Evolutionary conservation across 1,140 invertebrate genomes (phyloP).

Genomic region (Danaus plexippus): DNA sequence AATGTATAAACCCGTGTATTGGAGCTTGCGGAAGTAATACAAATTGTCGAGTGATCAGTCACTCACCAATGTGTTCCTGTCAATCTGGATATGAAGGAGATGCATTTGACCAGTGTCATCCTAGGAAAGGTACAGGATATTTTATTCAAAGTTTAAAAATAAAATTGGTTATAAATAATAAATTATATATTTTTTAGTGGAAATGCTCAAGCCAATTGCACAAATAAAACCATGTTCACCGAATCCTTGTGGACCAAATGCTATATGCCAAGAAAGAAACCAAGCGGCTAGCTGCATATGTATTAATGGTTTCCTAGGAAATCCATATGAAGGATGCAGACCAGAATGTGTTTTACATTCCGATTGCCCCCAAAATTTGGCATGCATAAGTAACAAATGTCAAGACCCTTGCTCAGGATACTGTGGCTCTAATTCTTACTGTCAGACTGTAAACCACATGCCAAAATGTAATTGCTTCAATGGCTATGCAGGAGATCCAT

Average conservation of each 20-base stretch:
- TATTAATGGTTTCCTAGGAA: constrained; percentile 78
- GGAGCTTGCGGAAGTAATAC: constrained; percentile 82
- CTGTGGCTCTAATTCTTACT: constrained; percentile 82
- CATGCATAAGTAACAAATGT: constrained; percentile 83
- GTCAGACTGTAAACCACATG: constrained; percentile 81
- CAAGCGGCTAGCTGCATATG: constrained; percentile 81
- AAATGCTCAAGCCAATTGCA: constrained; percentile 32
- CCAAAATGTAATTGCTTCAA: constrained; percentile 79
- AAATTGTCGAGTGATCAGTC: constrained; percentile 81
- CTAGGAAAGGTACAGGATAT: constrained; percentile 35
- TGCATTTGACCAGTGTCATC: constrained; percentile 75
- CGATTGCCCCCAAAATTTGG: constrained; percentile 78
- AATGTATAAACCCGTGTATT: constrained; percentile 83
- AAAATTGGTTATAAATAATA: neutral
- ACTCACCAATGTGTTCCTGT: constrained; percentile 82
- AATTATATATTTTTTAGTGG: constrained; percentile 28
- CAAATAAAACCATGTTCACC: constrained; percentile 52
- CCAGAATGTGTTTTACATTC: constrained; percentile 83
- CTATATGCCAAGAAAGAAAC: constrained; percentile 78
- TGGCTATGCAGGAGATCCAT: constrained; percentile 80
- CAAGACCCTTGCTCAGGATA: constrained; percentile 82
- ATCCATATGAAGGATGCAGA: constrained; percentile 82
- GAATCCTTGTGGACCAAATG: constrained; percentile 80
- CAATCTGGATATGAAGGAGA: constrained; percentile 78
- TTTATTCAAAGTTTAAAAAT: constrained; percentile 1